Base-by-base conservation (phyloP, 2,888 invertebrate genomes). In the Philereme transversata region DNA sequence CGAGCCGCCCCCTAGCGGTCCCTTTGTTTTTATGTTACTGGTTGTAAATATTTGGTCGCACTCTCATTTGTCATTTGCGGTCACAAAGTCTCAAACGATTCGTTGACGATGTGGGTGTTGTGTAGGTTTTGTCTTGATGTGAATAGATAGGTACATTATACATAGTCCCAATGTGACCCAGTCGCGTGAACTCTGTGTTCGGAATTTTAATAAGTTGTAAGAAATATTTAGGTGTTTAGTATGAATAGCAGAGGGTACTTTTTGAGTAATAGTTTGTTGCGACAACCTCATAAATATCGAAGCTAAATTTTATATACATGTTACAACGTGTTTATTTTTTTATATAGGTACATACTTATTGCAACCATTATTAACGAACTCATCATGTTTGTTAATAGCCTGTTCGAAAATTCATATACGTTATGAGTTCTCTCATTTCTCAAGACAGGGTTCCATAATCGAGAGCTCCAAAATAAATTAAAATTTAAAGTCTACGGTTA, bases 31-130 rank as follows among this genome's bases (percentile, higher is more conserved):
- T 90, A 83, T 86, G 78, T 81, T 78, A 72, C 82, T 71, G 64
- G 75, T 74, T 81, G 90, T 88, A 88, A 90, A 90, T 90, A 90
- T 90, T 90, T 89, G 81, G 81, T 80, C 84, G 78, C 85, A 87
- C 89, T 90, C 84, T 78, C 85, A 87, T 90, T 90, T 90, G 89
- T 89, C 88, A 83, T 80, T 82, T 84, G 84, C 80, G 84, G 81
- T 83, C 82, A 78, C 76, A 78, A 83, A 81, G 81, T 83, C 82
- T 79, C 76, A 79, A 83, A 81, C 77, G 83, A 87, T 86, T 84
- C 81, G 86, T 84, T 73, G 78, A 63, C 68, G 77, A 75, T 84
- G 88, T 87, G 86, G 88, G 87, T 78, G 71, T 74, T 70, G 72
- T 78, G 77, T 80, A 73, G 74, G 80, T 74, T 72, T 72, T 73